A percentile compares a stretch with the other conserved stretches of the same genome.
phyloP scores from a whole-genome alignment of 2,113 vertebrate genomes.

The Merops nubicus region DNA sequence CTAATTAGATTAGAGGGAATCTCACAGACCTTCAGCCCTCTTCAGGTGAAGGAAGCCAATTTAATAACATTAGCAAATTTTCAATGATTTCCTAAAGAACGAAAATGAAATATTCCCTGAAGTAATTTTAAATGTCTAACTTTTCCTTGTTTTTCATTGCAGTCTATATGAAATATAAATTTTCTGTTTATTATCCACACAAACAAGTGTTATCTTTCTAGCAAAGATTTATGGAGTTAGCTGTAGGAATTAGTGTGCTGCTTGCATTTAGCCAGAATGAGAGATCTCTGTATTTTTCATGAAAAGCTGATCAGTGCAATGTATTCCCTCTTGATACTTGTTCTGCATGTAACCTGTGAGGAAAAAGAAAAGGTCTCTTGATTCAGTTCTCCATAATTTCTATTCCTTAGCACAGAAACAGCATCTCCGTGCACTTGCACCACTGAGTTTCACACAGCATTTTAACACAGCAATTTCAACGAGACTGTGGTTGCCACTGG shows the following conservation, averaged over 20 bases:
- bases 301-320: background rate
- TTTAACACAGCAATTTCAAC: background rate
- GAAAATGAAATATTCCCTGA: background rate
- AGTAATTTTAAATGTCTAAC: background rate
- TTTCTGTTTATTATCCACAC: background rate
- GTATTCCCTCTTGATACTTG: background rate
- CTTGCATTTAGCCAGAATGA: background rate
- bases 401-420: background rate
- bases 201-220: background rate
- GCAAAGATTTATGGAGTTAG: background rate
- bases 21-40: background rate
- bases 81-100: slow-evolving; percentile 40
- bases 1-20: slow-evolving; percentile 55
- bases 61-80: slow-evolving; percentile 47
- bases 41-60: slow-evolving; percentile 33
- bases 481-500: background rate
- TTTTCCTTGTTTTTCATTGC: background rate
- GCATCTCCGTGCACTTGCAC: background rate
- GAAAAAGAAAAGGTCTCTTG: background rate
- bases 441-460: background rate
- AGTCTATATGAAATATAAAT: background rate
- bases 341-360: background rate
- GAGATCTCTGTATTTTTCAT: background rate
- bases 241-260: background rate
- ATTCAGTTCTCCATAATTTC: background rate